Evolutionary conservation across 2,113 vertebrate genomes (phyloP), one percentile per base, ranked within the genome.

Genomic region (Corapipo altera): DNA sequence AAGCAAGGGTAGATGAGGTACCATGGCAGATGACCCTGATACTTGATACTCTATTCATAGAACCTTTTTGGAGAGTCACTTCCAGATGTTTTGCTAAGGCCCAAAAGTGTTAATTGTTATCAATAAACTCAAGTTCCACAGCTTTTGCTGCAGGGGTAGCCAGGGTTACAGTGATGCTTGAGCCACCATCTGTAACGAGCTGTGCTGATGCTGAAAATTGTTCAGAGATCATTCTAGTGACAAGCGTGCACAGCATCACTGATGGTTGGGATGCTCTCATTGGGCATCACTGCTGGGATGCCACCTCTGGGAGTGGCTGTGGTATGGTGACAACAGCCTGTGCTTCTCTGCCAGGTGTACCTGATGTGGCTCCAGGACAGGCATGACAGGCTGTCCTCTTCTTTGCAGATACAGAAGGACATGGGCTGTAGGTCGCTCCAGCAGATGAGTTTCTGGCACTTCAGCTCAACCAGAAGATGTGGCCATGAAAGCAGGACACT

Each of bases 81-180:
- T 74, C 22, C 59, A 91, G 32, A 32, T 54, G 54, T 62, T 88
- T 11, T 66, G 46, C 59, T 37, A 37, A 76, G 59, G 87, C 48
- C 55, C 62, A 18, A 33, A 71, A 64, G 16, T 37, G 10, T 46
- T 48, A 39, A 30, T 20, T 72, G 18, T 67, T 48, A n/a, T 7
- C 24, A 44, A 0, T 16, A 22, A 2, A 75, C 4, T 5, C 0
- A 0, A 73, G 55, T 67, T 57, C 32, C 58, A 24, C 32, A 83
- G 41, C 49, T 39, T 54, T 23, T 84, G 55, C n/a, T 66, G 41
- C 15, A 43, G 43, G 33, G 4, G 5, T 82, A 54, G 11, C 35
- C 32, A 44, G 17, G 43, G 37, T 26, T 64, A 22, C 70, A 58
- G 54, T 26, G 55, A 58, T 43, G 54, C 52, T 48, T 43, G 39